These are phyloP conservation scores for Phymorhynchus buccinoides DNA, from an alignment of 1,140 invertebrate species.

Conservation along the genomic window DNA sequence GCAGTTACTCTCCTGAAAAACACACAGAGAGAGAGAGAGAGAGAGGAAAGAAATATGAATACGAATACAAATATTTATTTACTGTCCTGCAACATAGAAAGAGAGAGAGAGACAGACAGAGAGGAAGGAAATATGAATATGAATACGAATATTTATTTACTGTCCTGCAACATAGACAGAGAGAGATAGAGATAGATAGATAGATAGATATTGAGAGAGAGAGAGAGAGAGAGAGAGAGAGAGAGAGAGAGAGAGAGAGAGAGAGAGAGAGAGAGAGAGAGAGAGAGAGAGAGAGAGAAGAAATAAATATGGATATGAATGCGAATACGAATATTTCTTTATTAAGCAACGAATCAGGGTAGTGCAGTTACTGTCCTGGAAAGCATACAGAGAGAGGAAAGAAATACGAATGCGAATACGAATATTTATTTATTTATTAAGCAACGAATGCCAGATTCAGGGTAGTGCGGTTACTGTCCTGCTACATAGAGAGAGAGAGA, in stretches of 20 bases:
- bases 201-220: too few relatives aligned
- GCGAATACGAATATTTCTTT: too few relatives aligned
- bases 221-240: not conserved
- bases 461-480: constrained; percentile 82
- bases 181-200: constrained; percentile 5
- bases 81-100: too few relatives aligned
- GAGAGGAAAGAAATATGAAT: constrained; percentile 4
- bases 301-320: too few relatives aligned
- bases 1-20: constrained; percentile 84
- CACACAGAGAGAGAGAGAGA: not conserved
- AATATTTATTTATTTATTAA: not conserved
- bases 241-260: not conserved
- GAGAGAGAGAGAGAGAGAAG: not conserved
- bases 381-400: constrained; percentile 15
- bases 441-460: not conserved
- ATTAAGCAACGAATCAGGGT: too few relatives aligned
- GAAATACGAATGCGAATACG: not conserved
- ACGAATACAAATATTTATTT: too few relatives aligned
- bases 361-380: constrained; percentile 88
- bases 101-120: not conserved
- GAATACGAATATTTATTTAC: too few relatives aligned
- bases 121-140: too few relatives aligned
- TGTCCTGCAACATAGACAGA: constrained; percentile 75
- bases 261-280: not conserved
- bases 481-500: not conserved